These are phyloP conservation scores for Steromphala cineraria DNA, from an alignment of 2,888 invertebrate species.

Conservation along the genomic window DNA sequence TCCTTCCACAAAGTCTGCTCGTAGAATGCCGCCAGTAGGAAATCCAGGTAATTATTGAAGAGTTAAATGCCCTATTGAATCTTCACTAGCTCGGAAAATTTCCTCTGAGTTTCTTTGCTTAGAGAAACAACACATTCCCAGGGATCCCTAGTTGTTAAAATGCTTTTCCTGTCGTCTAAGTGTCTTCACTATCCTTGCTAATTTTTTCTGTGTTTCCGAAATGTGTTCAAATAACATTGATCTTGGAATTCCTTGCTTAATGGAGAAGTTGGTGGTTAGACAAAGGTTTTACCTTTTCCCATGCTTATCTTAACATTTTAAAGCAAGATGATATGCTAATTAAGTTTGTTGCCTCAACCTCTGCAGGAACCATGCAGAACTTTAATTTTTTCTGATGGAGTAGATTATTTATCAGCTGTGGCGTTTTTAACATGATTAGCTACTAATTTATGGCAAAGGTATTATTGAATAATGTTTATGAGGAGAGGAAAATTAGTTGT, in stretches of 20 bases:
- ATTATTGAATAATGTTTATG: no score
- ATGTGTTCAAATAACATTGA: background rate
- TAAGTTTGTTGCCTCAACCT: no score
- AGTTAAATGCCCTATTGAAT: slow-evolving; percentile 2
- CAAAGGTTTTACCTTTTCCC: no score
- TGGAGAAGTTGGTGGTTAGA: no score
- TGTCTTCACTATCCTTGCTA: background rate
- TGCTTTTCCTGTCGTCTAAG: background rate
- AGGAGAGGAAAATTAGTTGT: no score
- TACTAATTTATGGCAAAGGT: no score
- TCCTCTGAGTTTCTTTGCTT: background rate
- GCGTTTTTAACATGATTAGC: no score
- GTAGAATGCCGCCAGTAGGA: background rate
- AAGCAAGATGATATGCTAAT: no score
- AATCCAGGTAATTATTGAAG: slow-evolving; percentile 4
- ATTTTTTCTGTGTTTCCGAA: background rate
- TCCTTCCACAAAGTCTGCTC: background rate
- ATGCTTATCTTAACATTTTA: no score
- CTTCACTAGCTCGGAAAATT: background rate
- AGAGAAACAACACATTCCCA: background rate
- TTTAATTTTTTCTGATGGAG: no score
- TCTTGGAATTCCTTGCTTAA: background rate
- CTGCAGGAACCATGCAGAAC: no score
- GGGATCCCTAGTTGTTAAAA: background rate
- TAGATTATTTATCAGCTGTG: no score